Conservation (phyloP, 2,797 vertebrate genomes). For the Poecilia wingei region DNA sequence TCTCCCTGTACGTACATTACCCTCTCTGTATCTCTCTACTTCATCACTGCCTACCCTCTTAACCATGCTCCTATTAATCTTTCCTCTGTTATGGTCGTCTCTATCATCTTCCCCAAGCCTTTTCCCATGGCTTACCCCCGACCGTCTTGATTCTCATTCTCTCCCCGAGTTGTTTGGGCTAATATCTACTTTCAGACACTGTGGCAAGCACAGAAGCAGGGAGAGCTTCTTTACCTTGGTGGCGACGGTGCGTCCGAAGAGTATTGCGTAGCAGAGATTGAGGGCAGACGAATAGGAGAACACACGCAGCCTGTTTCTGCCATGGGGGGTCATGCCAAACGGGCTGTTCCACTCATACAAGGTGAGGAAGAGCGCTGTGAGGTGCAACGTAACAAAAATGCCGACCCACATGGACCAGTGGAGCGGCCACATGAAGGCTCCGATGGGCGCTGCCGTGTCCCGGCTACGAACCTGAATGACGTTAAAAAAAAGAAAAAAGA, state of each 20-base stretch:
- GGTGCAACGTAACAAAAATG: slow-evolving; percentile 91
- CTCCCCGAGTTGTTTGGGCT: slow-evolving; percentile 13
- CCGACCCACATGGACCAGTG: slow-evolving; percentile 99
- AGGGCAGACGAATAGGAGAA: slow-evolving; percentile 97
- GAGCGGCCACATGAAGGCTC: slow-evolving; percentile 96
- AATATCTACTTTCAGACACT: slow-evolving; percentile 21
- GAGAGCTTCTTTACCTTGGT: slow-evolving; percentile 83
- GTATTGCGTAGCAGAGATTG: slow-evolving; percentile 95
- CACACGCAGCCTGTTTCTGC: slow-evolving; percentile 88
- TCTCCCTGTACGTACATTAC: slow-evolving; percentile 55
- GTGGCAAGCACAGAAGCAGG: not conserved
- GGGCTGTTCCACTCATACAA: slow-evolving; percentile 97
- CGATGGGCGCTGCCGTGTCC: slow-evolving; percentile 90
- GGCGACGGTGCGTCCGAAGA: slow-evolving; percentile 92
- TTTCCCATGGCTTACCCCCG: slow-evolving; percentile 7
- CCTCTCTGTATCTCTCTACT: slow-evolving; percentile 54
- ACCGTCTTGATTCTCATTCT: slow-evolving; percentile 20
- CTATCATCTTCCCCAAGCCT: slow-evolving; percentile 29
- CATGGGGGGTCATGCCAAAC: slow-evolving; percentile 93
- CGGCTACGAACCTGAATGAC: slow-evolving; percentile 82
- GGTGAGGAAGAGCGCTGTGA: slow-evolving; percentile 94
- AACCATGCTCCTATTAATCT: slow-evolving; percentile 66
- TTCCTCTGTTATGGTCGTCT: slow-evolving; percentile 23
- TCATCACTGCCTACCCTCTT: slow-evolving; percentile 70
- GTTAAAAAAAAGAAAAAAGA: not conserved